Evolutionary conservation across 2,797 vertebrate species (phyloP).

Genomic region (Siniperca scherzeri): DNA sequence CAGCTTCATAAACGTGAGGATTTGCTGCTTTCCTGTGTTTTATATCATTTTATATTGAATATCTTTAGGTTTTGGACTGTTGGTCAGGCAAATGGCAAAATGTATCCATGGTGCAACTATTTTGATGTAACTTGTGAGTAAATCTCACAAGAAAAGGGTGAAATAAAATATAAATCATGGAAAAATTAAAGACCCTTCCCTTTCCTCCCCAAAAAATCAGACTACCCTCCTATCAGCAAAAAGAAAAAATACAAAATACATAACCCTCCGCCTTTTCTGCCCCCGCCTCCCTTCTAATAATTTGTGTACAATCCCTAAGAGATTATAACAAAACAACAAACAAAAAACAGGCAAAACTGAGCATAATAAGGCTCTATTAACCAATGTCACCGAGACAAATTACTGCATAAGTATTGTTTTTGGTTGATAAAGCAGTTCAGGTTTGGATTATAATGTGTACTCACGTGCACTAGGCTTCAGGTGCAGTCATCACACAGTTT

Average conservation of each 20-base stretch:
- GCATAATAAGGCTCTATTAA: background rate
- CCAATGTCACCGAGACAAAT: background rate
- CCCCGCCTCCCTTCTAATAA: background rate
- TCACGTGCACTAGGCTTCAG: constrained; percentile 41
- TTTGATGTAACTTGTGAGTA: background rate
- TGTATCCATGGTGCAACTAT: background rate
- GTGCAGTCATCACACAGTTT: constrained; percentile 22
- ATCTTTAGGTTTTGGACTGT: background rate
- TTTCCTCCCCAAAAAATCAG: background rate
- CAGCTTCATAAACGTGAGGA: background rate
- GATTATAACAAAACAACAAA: background rate
- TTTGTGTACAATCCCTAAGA: background rate
- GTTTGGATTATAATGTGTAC: background rate
- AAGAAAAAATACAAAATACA: background rate
- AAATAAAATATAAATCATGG: background rate
- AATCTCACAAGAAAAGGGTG: background rate
- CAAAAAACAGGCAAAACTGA: background rate
- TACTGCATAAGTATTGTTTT: background rate
- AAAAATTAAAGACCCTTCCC: background rate
- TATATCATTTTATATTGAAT: background rate
- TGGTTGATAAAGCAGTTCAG: background rate
- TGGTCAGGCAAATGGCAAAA: background rate
- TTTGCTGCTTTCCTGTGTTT: background rate
- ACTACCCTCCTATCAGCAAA: background rate
- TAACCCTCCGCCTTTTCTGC: background rate